Conservation (phyloP, 2,888 invertebrate genomes). For the Eueremaeus valkanovi region DNA sequence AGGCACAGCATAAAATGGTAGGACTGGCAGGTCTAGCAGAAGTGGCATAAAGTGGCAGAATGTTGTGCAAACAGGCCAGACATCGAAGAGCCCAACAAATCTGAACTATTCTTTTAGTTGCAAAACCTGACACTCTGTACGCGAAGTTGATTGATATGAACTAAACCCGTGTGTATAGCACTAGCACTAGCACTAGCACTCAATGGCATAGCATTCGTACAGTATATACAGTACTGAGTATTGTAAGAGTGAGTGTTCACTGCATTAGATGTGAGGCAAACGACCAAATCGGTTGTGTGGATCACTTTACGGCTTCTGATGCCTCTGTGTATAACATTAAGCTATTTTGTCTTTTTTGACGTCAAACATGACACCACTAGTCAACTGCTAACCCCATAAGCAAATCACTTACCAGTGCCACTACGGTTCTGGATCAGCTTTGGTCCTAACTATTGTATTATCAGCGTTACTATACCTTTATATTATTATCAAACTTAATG, state of each 20-base stretch:
- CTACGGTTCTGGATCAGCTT: too few species aligned
- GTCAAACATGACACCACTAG: conserved; percentile 26
- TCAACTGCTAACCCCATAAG: conserved; percentile 29
- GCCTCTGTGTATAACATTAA: conserved; percentile 28
- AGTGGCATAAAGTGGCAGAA: not conserved
- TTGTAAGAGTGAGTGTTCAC: not conserved
- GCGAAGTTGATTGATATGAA: conserved; percentile 30
- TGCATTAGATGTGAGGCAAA: conserved; percentile 8
- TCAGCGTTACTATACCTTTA: conserved; percentile 7
- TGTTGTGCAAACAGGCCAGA: conserved; percentile 13
- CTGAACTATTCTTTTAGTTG: conserved; percentile 12
- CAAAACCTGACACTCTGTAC: conserved; percentile 15
- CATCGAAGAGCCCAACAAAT: not conserved
- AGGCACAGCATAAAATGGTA: too few species aligned
- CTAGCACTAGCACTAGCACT: too few species aligned
- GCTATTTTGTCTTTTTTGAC: conserved; percentile 36
- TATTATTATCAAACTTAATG: conserved; percentile 4
- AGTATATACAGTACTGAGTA: too few species aligned
- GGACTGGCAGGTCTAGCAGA: not conserved
- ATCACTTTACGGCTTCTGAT: conserved; percentile 15
- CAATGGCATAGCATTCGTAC: too few species aligned
- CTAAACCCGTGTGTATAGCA: conserved; percentile 33
- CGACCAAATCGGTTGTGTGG: not conserved
- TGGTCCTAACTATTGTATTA: too few species aligned
- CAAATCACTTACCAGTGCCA: conserved; percentile 31